These are phyloP conservation scores for Nautilus pompilius DNA, from an alignment of 1,140 invertebrate genomes.

Conservation along the genomic window DNA sequence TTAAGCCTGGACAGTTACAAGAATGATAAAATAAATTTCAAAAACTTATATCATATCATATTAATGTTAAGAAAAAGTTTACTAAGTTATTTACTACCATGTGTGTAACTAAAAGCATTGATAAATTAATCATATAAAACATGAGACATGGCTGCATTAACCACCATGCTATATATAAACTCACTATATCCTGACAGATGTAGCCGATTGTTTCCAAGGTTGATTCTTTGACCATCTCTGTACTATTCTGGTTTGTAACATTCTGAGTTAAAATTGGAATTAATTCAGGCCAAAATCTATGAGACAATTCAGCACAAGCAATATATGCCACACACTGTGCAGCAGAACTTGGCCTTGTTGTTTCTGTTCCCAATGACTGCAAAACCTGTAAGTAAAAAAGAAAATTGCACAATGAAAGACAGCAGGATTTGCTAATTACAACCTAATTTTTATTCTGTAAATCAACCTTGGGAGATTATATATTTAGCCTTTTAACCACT, in stretches of 20 bases:
- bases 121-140: background rate
- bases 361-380: conserved; percentile 91
- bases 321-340: conserved; percentile 99
- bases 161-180: conserved; percentile 31
- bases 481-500: too few species aligned
- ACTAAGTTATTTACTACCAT: too few species aligned
- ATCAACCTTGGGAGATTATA: too few species aligned
- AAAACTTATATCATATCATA: too few species aligned
- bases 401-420: background rate
- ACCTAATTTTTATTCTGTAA: too few species aligned
- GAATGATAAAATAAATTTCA: too few species aligned
- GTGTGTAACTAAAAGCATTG: background rate
- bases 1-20: too few species aligned
- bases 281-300: conserved; percentile 71
- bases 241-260: conserved; percentile 75
- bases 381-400: conserved; percentile 68
- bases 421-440: too few species aligned
- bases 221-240: conserved; percentile 92
- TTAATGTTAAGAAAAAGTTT: too few species aligned
- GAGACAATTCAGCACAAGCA: conserved; percentile 91
- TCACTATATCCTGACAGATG: conserved; percentile 76
- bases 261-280: conserved; percentile 84
- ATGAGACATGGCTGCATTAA: background rate
- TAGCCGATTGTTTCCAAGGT: conserved; percentile 95
- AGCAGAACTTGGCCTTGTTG: conserved; percentile 85